These are phyloP conservation scores for Malurus alboscapulatus DNA, from an alignment of 2,113 vertebrate species.

Conservation along the genomic window DNA sequence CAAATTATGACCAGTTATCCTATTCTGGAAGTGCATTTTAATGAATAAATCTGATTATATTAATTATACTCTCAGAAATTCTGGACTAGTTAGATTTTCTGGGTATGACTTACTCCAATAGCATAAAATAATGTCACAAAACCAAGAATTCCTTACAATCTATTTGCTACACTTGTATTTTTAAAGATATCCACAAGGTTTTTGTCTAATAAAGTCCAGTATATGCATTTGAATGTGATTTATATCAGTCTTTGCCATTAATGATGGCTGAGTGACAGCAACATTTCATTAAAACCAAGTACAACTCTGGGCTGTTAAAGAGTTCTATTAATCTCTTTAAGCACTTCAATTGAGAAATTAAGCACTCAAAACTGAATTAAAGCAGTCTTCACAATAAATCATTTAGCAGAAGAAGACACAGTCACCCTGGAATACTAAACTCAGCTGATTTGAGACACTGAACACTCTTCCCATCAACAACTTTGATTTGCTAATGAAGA, in stretches of 20 bases:
- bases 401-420: neutral
- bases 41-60: conserved; percentile 7
- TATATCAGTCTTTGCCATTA: neutral
- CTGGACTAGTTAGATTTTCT: neutral
- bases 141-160: neutral
- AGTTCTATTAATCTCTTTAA: neutral
- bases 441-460: neutral
- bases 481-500: neutral
- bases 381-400: neutral
- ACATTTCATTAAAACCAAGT: neutral
- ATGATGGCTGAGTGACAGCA: neutral
- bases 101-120: neutral
- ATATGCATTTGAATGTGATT: neutral
- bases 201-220: neutral
- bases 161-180: neutral
- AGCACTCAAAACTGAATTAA: neutral
- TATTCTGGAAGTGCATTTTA: neutral
- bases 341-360: neutral
- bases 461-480: neutral
- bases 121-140: neutral
- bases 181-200: neutral
- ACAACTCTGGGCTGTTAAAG: neutral
- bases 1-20: conserved; percentile 36
- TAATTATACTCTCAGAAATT: conserved; percentile 2
- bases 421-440: neutral